Conservation (phyloP, 2,113 vertebrate species). For the Equus quagga region DNA sequence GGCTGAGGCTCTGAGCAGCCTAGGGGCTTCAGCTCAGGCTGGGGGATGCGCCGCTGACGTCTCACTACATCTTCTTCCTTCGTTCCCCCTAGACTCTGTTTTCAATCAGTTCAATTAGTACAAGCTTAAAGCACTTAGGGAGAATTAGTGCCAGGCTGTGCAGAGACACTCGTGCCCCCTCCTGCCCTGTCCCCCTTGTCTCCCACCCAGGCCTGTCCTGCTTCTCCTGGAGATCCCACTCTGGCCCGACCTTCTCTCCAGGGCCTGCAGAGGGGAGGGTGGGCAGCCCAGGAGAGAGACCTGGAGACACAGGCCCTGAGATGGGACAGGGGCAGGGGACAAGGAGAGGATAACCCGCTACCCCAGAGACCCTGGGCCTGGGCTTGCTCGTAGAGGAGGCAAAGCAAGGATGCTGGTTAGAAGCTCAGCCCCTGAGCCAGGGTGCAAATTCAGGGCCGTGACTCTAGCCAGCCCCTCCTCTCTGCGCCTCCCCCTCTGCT, state of each 20-base stretch:
- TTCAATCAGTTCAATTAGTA: slow-evolving; percentile 86
- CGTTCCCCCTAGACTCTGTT: slow-evolving; percentile 81
- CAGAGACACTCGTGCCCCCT: background rate
- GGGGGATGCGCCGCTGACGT: background rate
- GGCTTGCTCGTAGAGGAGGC: background rate
- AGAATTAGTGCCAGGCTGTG: slow-evolving; percentile 53
- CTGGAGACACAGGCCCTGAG: background rate
- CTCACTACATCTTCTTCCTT: background rate
- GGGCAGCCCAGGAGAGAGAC: background rate
- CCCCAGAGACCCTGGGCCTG: background rate
- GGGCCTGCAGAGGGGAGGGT: background rate
- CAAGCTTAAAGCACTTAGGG: slow-evolving; percentile 87
- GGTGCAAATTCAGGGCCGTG: background rate
- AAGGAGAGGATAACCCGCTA: background rate
- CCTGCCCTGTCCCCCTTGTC: background rate
- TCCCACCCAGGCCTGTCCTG: background rate
- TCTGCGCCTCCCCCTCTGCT: background rate
- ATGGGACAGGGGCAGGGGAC: no score
- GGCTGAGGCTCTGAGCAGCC: background rate
- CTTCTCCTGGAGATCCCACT: background rate
- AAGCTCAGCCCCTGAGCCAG: background rate
- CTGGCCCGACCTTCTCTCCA: background rate
- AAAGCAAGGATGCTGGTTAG: no score
- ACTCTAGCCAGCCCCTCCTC: background rate
- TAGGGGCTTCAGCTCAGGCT: background rate